Base-by-base conservation (phyloP, 2,888 invertebrate genomes). In the Cataglyphis livida region DNA sequence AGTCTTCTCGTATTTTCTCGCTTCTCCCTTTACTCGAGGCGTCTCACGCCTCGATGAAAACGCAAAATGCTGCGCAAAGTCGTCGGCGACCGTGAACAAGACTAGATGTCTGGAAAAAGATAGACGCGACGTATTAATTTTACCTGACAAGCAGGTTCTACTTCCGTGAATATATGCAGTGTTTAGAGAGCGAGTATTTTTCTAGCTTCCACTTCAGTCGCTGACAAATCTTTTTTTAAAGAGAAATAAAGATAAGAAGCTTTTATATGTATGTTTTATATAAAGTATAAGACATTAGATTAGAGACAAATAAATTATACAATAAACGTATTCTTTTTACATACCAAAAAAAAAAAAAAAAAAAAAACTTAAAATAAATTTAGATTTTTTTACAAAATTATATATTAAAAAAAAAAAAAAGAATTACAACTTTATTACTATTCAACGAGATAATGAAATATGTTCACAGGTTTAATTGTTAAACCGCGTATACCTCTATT, bases 41-140 rank as follows among this genome's bases (percentile, higher is more conserved):
- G 84, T 89, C 87, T 86, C 87, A 87, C 84, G 90, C 87, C 87
- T 88, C 90, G 90, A 78, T 90, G 87, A 84, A 87, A 87, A 89
- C 82, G 85, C 84, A 89, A 89, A 89, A 88, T 87, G 81, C 87
- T 81, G 81, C 84, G 81, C 78, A 86, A 89, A 88, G 82, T 89
- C 54, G 71, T 82, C 84, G 85, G 84, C 86, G 84, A 82, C 83
- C 84, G 66, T 85, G 73, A 38, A 61, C 85, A 35, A 44, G 73
- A 78, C 70, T 57, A 78, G 78, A 70, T 66, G 78, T 41, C 75
- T 65, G 78, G 78, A 44, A 70, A 73, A 57, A 57, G 73, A 78
- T 70, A 78, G 71, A 78, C 73, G 73, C 78, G 73, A 78, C 78
- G 57, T 70, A 78, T 70, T 59, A 78, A 78, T 78, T 78, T 51